A percentile compares a stretch with the other conserved stretches of the same genome.
Evolutionary conservation across 2,888 invertebrate species (phyloP).

Genomic region (Cyaniris semiargus): DNA sequence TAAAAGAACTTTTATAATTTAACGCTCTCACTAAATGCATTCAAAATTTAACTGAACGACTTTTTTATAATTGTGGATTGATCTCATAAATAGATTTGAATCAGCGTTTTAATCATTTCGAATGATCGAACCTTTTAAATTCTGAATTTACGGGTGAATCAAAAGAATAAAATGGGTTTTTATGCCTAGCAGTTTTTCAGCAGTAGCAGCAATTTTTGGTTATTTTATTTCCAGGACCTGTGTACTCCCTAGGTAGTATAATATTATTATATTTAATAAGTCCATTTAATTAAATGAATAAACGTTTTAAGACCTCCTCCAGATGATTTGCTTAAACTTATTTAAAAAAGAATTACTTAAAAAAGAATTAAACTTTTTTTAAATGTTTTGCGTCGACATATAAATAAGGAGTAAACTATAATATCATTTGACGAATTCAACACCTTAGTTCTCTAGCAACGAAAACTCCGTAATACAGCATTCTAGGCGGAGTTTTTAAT

Average conservation of each 20-base stretch:
- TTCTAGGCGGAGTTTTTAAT: slow-evolving; percentile 3
- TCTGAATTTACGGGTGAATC: not conserved
- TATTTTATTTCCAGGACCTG: not conserved
- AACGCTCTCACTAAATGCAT: slow-evolving; percentile 9
- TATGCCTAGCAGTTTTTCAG: not conserved
- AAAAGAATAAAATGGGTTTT: not conserved
- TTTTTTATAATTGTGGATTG: slow-evolving; percentile 23
- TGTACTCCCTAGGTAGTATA: too few species aligned
- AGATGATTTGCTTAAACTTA: not conserved
- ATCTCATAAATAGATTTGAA: slow-evolving; percentile 2
- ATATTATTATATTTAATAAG: too few species aligned
- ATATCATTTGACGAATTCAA: not conserved
- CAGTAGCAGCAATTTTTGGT: not conserved
- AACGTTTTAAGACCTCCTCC: too few species aligned
- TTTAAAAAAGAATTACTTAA: not conserved
- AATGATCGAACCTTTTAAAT: not conserved
- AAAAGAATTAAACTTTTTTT: not conserved
- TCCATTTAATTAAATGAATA: too few species aligned
- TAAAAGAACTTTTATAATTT: slow-evolving; percentile 24
- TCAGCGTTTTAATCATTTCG: not conserved
- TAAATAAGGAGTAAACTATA: not conserved
- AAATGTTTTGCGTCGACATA: not conserved
- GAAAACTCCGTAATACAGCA: not conserved
- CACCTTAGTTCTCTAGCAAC: not conserved
- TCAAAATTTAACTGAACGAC: slow-evolving; percentile 19